Base-by-base conservation (phyloP, 2,888 invertebrate genomes). In the Apantesis nais region DNA sequence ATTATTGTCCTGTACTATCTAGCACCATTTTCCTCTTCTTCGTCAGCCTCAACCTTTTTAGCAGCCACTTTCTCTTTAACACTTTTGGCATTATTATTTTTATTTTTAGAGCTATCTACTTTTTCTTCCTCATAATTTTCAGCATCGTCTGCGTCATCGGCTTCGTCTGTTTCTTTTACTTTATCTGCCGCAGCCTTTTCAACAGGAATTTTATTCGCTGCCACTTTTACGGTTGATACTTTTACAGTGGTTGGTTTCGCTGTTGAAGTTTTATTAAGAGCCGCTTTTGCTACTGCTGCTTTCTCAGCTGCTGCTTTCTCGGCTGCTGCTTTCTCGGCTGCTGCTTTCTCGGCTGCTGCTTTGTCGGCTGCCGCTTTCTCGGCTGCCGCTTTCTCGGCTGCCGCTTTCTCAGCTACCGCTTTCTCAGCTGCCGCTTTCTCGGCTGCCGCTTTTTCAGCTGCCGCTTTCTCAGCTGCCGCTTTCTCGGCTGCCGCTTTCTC, bases 1-100 rank as follows among this genome's bases (percentile, higher is more conserved):
- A 71, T 74, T 79, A 79, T 70, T 73, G 85, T 86, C 90, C 86
- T 90, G 84, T 92, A 92, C 90, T 94, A 94, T 91, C 94, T 94
- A 84, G 88, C 91, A 85, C 90, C 92, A 79, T 91, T 90, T 73
- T 86, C 83, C 37, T 80, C 72, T 66, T 71, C 73, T 14, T 72
- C 75, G 12, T 69, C 70, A n/a, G 29, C 64, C 52, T 75, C 77
- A 29, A 37, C 55, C 22, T 65, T 73, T 71, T 58, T 34, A 44
- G 34, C 69, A 55, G 19, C 66, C 62, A 71, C 69, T n/a, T 34
- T 3, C 70, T 55, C 66, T 58, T 66, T 66, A 25, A 58, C 29
- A 22, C 44, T 29, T 44, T 41, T 44, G 2, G 1, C 63, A 41
- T 63, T 58, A 31, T 39, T 66, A 12, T 63, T 58, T 41, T 39